Percentiles rank a stretch among this genome's conserved stretches.
Evolutionary conservation across 2,888 invertebrate species (phyloP).

Genomic region (Lepidocyrtoides sp.): DNA sequence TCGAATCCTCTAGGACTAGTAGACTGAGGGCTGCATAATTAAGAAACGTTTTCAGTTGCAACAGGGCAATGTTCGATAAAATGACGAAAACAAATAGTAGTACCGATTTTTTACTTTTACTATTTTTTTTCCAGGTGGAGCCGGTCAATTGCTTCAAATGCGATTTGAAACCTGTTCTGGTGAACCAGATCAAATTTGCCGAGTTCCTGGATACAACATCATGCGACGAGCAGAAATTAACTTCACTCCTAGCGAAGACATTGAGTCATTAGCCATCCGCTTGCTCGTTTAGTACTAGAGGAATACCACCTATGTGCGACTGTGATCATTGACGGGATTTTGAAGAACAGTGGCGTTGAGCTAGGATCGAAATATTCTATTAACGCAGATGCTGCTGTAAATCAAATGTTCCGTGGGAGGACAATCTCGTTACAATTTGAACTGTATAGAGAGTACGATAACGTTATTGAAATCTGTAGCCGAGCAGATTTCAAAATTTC

Average conservation of each 20-base stretch:
- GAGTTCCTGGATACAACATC: not conserved
- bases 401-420: not conserved
- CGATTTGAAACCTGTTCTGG: slow-evolving; percentile 10
- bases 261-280: not conserved
- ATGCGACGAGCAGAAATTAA: not conserved
- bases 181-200: not conserved
- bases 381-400: slow-evolving; percentile 2
- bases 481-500: not conserved
- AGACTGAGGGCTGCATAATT: too few relatives aligned
- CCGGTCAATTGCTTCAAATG: not conserved
- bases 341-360: not conserved
- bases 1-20: too few relatives aligned
- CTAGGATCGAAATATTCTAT: not conserved
- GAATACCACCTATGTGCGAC: not conserved
- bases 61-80: too few relatives aligned
- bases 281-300: not conserved
- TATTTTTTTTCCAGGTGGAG: not conserved
- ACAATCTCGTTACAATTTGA: not conserved
- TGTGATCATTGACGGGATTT: not conserved
- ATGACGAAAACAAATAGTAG: not conserved
- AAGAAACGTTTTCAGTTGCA: too few relatives aligned
- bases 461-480: not conserved
- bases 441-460: not conserved
- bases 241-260: not conserved
- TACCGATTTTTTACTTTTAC: not conserved